phyloP scores from a whole-genome alignment of 2,113 vertebrate species.

The Taxidea taxus region DNA sequence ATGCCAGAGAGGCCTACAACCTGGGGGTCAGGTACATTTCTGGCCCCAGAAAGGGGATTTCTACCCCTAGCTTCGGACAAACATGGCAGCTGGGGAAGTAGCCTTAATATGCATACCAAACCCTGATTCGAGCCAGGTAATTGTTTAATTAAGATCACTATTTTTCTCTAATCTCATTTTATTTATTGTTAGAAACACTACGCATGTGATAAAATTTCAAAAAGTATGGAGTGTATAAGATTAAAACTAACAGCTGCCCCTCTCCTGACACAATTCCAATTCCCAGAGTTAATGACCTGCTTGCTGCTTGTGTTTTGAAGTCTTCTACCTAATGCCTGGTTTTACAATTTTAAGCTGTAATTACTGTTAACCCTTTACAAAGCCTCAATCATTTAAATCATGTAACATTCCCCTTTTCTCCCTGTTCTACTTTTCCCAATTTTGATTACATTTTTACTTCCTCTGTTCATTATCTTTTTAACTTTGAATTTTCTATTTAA shows the following conservation, averaged over 20 bases:
- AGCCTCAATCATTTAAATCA: neutral
- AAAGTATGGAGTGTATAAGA: neutral
- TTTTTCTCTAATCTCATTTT: neutral
- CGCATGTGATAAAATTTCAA: neutral
- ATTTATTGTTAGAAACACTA: neutral
- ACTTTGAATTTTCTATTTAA: neutral
- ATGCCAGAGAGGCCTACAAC: conserved; percentile 92
- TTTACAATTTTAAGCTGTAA: neutral
- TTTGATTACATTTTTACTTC: neutral
- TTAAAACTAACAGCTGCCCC: neutral
- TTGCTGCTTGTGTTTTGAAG: neutral
- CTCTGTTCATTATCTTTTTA: conserved; percentile 4
- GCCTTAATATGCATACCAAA: conserved; percentile 94
- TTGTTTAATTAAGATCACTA: neutral
- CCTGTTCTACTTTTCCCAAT: neutral
- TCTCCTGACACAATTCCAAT: neutral
- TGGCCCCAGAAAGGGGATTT: conserved; percentile 89
- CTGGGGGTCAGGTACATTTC: conserved; percentile 88
- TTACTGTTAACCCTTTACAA: neutral
- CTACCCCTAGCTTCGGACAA: conserved; percentile 91
- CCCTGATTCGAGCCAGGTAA: conserved; percentile 96
- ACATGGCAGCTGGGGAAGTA: conserved; percentile 91
- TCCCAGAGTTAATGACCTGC: neutral
- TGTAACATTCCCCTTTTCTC: neutral
- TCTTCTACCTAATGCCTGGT: neutral